Percentiles rank a stretch among this genome's conserved stretches.
These are phyloP conservation scores for Poecilia picta DNA, from an alignment of 2,797 vertebrate species.

Conservation along the genomic window DNA sequence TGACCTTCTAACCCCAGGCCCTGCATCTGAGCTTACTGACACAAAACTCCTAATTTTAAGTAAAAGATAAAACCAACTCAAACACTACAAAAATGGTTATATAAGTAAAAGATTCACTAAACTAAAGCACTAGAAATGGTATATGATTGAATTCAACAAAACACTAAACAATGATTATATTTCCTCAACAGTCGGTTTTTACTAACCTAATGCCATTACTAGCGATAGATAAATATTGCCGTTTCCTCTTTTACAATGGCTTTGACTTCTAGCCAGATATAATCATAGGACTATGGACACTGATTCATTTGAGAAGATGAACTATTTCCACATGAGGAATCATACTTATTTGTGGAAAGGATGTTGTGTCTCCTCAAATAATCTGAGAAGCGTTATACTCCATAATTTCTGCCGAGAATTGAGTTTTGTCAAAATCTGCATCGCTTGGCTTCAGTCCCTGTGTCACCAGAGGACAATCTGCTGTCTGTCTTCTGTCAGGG, in stretches of 20 bases:
- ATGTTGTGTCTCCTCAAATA: neutral
- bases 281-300: neutral
- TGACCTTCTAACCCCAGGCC: too few relatives aligned
- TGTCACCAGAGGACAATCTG: neutral
- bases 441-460: slow-evolving; percentile 1
- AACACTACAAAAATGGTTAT: too few relatives aligned
- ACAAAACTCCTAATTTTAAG: too few relatives aligned
- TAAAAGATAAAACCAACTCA: too few relatives aligned
- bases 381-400: neutral
- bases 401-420: neutral
- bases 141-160: too few relatives aligned
- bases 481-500: slow-evolving; percentile 24
- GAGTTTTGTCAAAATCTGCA: neutral
- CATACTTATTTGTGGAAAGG: slow-evolving; percentile 15
- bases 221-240: neutral
- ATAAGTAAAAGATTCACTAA: too few relatives aligned
- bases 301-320: neutral
- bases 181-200: too few relatives aligned
- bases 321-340: slow-evolving; percentile 2
- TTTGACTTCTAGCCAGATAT: neutral
- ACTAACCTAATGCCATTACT: neutral
- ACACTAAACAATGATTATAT: too few relatives aligned
- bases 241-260: neutral
- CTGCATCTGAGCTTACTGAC: too few relatives aligned
- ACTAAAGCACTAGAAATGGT: too few relatives aligned